Percentiles rank a stretch among this genome's conserved stretches.
Conservation (phyloP, 2,888 invertebrate species). For the Leptinotarsa haldemani region DNA sequence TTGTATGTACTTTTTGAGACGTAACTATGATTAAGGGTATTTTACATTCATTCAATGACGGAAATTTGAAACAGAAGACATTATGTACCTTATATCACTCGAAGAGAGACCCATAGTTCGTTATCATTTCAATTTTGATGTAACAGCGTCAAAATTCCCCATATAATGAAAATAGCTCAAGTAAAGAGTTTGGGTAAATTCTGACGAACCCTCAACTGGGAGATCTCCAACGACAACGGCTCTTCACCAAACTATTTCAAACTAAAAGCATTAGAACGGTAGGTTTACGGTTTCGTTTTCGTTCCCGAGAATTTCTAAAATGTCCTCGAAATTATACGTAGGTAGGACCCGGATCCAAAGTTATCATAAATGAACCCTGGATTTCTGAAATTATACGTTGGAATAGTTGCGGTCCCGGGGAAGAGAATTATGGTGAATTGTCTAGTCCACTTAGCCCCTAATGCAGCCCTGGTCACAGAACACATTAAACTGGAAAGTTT, state of each 20-base stretch:
- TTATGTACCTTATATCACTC: no score
- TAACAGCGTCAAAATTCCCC: no score
- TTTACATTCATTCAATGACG: no score
- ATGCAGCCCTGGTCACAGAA: constrained; percentile 16
- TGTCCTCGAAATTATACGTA: constrained; percentile 8
- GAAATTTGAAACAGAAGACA: no score
- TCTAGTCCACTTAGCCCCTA: constrained; percentile 25
- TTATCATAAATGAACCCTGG: constrained; percentile 19
- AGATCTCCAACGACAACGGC: background rate
- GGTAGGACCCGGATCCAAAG: background rate
- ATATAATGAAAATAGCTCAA: no score
- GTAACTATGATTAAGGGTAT: no score
- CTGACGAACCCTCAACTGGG: background rate
- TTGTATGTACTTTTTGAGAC: no score
- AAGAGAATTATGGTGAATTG: constrained; percentile 24
- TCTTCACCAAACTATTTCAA: background rate
- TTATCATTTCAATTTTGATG: no score
- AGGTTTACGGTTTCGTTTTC: constrained; percentile 12
- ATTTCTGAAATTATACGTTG: constrained; percentile 19
- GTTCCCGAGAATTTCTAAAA: background rate
- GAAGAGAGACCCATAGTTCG: no score
- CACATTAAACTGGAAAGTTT: constrained; percentile 13
- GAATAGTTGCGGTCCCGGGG: constrained; percentile 4
- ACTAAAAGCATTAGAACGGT: constrained; percentile 3
- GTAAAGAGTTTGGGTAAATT: no score